These are phyloP conservation scores for Ardeotis arabs DNA, from an alignment of 2,113 vertebrate species.

Conservation along the genomic window DNA sequence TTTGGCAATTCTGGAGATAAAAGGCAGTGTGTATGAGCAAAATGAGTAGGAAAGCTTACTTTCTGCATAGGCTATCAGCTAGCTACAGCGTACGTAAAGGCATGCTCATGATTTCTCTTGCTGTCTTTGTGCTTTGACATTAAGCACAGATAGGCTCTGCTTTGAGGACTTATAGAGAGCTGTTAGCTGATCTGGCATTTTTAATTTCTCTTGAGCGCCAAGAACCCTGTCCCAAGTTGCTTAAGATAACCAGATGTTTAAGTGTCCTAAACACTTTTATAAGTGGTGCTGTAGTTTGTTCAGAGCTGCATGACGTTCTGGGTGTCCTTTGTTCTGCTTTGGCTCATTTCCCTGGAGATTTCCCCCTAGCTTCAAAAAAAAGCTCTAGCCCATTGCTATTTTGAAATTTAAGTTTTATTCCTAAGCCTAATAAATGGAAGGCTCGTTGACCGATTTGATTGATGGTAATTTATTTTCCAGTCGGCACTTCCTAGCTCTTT, in stretches of 20 bases:
- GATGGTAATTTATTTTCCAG: conserved; percentile 47
- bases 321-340: conserved; percentile 47
- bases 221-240: conserved; percentile 15
- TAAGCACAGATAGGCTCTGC: conserved; percentile 34
- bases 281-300: conserved; percentile 42
- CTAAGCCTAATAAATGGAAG: neutral
- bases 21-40: neutral
- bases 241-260: conserved; percentile 62
- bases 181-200: conserved; percentile 36
- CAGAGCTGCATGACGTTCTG: neutral
- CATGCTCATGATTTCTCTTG: neutral
- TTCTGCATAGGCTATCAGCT: neutral
- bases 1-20: neutral
- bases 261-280: conserved; percentile 49
- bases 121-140: conserved; percentile 33
- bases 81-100: neutral
- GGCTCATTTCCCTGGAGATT: neutral
- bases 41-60: neutral
- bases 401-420: conserved; percentile 19
- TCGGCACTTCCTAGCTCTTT: neutral
- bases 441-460: neutral
- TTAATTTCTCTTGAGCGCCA: conserved; percentile 3
- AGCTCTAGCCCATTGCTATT: neutral
- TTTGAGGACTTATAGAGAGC: conserved; percentile 36
- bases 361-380: neutral